phyloP scores from a whole-genome alignment of 2,888 invertebrate species.

The Strigamia transsilvanica region DNA sequence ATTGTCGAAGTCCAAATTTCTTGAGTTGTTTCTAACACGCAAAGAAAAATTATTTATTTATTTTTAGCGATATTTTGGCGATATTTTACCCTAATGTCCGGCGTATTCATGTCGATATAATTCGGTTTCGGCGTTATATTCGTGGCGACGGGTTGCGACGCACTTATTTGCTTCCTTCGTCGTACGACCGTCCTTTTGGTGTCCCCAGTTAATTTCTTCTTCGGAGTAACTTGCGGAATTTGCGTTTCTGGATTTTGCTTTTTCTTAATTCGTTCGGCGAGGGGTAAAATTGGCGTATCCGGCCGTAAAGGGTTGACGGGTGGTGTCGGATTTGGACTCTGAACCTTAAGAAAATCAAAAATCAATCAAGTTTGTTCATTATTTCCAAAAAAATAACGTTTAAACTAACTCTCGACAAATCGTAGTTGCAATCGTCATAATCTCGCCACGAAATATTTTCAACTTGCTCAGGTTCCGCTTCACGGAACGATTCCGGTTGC shows the following conservation, averaged over 20 bases:
- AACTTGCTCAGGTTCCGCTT: not conserved
- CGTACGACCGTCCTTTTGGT: not conserved
- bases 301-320: too few relatives aligned
- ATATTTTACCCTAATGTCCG: slow-evolving; percentile 67
- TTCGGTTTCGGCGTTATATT: slow-evolving; percentile 67
- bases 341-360: not conserved
- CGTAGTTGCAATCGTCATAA: not conserved
- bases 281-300: not conserved
- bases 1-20: slow-evolving; percentile 68
- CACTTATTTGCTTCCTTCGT: not conserved
- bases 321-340: not conserved
- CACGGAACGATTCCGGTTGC: not conserved
- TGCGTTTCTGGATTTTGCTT: not conserved
- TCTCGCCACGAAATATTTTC: not conserved
- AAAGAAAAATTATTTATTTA: not conserved
- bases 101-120: slow-evolving; percentile 68
- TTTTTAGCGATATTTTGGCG: not conserved
- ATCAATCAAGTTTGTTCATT: not conserved
- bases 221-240: not conserved
- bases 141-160: not conserved
- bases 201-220: too few relatives aligned
- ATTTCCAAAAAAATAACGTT: not conserved
- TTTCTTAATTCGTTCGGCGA: not conserved
- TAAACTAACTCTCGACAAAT: not conserved
- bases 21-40: slow-evolving; percentile 67